Percentiles rank a stretch among this genome's conserved stretches.
Conservation (phyloP, 2,797 vertebrate genomes). For the Pampus argenteus region DNA sequence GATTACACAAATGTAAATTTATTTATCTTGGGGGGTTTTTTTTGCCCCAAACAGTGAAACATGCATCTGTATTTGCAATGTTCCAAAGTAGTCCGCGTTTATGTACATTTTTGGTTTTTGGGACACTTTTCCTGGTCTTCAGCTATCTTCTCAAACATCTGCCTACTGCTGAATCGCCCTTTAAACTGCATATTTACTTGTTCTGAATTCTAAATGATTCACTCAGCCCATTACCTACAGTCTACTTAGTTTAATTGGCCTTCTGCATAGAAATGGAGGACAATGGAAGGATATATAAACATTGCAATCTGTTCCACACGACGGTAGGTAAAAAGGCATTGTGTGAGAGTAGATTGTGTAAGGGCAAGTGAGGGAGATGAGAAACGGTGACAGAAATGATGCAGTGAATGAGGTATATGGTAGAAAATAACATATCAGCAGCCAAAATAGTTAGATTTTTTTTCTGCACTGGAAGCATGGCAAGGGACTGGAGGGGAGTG, state of each 20-base stretch:
- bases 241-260: constrained; percentile 39
- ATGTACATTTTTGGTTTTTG: not conserved
- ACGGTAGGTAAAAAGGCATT: no score
- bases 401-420: no score
- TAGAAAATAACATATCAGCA: no score
- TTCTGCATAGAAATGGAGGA: constrained; percentile 4
- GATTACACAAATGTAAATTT: constrained; percentile 73
- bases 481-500: no score
- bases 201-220: constrained; percentile 9
- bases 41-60: constrained; percentile 30
- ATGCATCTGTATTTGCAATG: constrained; percentile 25
- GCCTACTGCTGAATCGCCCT: constrained; percentile 12
- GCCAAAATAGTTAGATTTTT: no score
- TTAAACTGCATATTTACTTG: constrained; percentile 26
- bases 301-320: no score
- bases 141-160: no score
- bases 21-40: constrained; percentile 51
- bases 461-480: no score
- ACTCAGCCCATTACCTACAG: constrained; percentile 13
- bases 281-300: constrained; percentile 27
- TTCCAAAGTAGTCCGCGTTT: constrained; percentile 23
- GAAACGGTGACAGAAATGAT: no score
- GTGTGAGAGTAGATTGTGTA: no score
- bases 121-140: no score
- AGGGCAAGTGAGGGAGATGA: no score